phyloP scores from a whole-genome alignment of 2,888 invertebrate genomes.

The Drosophila anomalata region DNA sequence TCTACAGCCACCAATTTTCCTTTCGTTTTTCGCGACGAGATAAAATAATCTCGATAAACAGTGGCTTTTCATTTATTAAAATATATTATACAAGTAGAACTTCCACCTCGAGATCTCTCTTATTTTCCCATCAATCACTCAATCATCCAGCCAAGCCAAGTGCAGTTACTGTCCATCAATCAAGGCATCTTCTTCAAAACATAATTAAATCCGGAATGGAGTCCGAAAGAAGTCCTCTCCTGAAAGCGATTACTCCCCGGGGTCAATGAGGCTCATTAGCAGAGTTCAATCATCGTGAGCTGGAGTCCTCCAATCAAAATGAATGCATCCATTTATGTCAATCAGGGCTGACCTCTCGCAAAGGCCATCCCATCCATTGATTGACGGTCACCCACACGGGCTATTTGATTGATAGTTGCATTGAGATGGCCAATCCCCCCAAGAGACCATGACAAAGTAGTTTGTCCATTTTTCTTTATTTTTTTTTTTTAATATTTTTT shows the following conservation, averaged over 20 bases:
- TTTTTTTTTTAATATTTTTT: background rate
- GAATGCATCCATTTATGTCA: conserved; percentile 40
- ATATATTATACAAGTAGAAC: background rate
- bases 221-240: background rate
- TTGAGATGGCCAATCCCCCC: conserved; percentile 64
- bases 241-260: background rate
- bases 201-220: background rate
- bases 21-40: too few species aligned
- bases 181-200: background rate
- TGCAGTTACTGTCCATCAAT: conserved; percentile 3
- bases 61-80: background rate
- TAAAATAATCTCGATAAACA: too few species aligned
- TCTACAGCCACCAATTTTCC: too few species aligned
- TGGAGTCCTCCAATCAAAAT: conserved; percentile 25
- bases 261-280: conserved; percentile 42
- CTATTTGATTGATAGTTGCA: conserved; percentile 73
- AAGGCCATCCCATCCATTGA: background rate
- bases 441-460: conserved; percentile 63
- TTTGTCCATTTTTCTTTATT: conserved; percentile 26
- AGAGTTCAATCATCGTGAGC: conserved; percentile 26
- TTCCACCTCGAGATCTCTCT: background rate
- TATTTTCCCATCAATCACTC: background rate
- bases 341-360: conserved; percentile 24
- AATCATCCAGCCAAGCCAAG: background rate
- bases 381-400: conserved; percentile 37